Evolutionary conservation across 2,888 invertebrate species (phyloP), one percentile per base, ranked within the genome.

Genomic region (Hirtodrosophila confusa): DNA sequence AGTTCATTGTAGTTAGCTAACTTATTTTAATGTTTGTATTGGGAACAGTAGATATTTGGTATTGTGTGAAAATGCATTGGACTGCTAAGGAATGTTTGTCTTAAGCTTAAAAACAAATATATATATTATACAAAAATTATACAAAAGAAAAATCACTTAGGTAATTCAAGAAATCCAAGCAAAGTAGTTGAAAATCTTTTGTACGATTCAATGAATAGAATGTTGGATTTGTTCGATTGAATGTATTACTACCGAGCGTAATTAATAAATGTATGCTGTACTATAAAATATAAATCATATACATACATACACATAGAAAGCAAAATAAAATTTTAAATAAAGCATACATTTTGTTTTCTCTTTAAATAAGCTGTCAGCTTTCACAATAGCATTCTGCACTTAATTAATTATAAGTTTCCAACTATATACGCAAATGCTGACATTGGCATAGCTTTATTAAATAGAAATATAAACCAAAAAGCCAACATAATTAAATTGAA

Each of bases 321-420:
- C 27, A 56, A 80, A 69, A 74, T 76, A 74, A 78, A 80, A 78
- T 82, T 82, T 75, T 75, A 68, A 75, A 68, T 61, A 68, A 71
- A 67, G 49, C 36, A 44, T 29, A 9, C 10, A 3, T 7, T 7
- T 33, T 17, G 33, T 33, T 33, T 17, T 17, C 7, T 31, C 1
- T 31, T 9, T 31, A 9, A 7, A 7, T 8, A 9, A 17, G 17
- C 17, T 17, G 17, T 17, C 17, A 17, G 17, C 17, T 2, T 17
- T 17, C 17, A 17, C 2, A 17, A 17, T 17, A 17, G 17, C 17
- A 17, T 17, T 31, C 9, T 31, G 4, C 4, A 6, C 9, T 12
- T 47, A 17, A 5, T 27, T 33, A 10, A 3, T 10, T 17, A 47
- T 12, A 31, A 27, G 4, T 5, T 31, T 8, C 31, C 24, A 12